Base-by-base conservation (phyloP, 2,113 vertebrate genomes). In the Motacilla alba region DNA sequence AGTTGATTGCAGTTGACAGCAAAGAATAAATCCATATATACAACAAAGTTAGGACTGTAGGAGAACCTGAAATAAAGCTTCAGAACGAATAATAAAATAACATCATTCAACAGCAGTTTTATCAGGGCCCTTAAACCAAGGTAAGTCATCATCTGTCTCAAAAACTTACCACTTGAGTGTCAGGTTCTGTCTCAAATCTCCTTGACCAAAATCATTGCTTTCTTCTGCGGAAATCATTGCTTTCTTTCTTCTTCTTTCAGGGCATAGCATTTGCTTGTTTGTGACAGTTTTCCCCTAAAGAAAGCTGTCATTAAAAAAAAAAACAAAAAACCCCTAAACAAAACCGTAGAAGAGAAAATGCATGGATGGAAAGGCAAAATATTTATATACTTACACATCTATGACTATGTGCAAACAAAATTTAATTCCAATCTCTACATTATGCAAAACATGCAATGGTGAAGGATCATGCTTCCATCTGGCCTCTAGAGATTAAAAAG, bases 401-500 rank as follows among this genome's bases (percentile, higher is more conserved):
- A 11, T 43, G 46, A 52, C 37, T 78, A 8, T 27, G 47, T 72
- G 50, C 77, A 91, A 80, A 58, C 80, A 63, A 90, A 83, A 69
- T 39, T 41, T 56, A 64, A 56, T 41, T 96, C 85, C 72, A 70
- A 23, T 85, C 39, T 39, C 43, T 31, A 21, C 52, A n/a, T 93
- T 88, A 94, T 46, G 59, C 63, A 93, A 67, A 95, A 39, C 41
- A 62, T 66, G 39, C 26, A 39, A 4, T 52, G 69, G 78, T 64
- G 70, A 90, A 81, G 85, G 92, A 75, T 88, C 63, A 19, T 13
- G 2, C 64, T 94, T 92, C 90, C 86, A 83, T 93, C 93, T 95
- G 95, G 90, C 83, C 94, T 87, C 75, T 74, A 8, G 83, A 78
- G 83, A 94, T 91, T 90, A 94, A 96, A 90, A 96, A 95, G 60